Evolutionary conservation across 2,888 invertebrate genomes (phyloP).

Genomic region (Hecatera dysodea): DNA sequence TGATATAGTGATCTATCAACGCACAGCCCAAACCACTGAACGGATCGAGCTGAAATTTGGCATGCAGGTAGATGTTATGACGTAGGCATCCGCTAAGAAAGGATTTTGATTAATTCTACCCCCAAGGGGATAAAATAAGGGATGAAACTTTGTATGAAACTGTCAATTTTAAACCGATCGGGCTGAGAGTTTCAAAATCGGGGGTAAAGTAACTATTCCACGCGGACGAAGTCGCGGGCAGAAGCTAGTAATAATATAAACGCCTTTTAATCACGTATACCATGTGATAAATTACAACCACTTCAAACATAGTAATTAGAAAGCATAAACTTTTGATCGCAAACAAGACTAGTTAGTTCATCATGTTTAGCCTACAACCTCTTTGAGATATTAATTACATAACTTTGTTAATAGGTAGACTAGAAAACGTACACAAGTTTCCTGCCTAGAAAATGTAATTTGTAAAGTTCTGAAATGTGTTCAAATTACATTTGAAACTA

Average conservation of each 20-base stretch:
- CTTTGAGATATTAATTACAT: constrained; percentile 19
- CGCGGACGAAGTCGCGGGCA: too few relatives aligned
- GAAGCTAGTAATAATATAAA: background rate
- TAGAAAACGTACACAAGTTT: constrained; percentile 1
- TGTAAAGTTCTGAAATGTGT: constrained; percentile 2
- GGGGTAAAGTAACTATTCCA: too few relatives aligned
- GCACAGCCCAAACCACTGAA: too few relatives aligned
- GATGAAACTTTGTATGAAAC: too few relatives aligned
- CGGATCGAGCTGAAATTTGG: too few relatives aligned
- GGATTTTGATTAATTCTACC: too few relatives aligned
- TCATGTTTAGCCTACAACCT: background rate
- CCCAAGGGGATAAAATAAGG: too few relatives aligned
- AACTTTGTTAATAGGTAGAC: background rate
- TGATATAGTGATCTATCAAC: too few relatives aligned
- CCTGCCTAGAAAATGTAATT: constrained; percentile 2
- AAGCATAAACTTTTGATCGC: constrained; percentile 3
- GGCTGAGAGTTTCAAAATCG: too few relatives aligned
- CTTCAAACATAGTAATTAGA: background rate
- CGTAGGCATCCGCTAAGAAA: too few relatives aligned
- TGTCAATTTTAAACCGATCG: too few relatives aligned
- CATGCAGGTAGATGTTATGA: too few relatives aligned
- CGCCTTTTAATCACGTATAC: background rate
- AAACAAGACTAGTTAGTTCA: constrained; percentile 5
- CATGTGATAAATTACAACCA: background rate
- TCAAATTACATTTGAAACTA: background rate